Percentiles rank a stretch among this genome's conserved stretches.
Evolutionary conservation across 1,140 invertebrate genomes (phyloP).

Genomic region (Sminthurinus signatus): DNA sequence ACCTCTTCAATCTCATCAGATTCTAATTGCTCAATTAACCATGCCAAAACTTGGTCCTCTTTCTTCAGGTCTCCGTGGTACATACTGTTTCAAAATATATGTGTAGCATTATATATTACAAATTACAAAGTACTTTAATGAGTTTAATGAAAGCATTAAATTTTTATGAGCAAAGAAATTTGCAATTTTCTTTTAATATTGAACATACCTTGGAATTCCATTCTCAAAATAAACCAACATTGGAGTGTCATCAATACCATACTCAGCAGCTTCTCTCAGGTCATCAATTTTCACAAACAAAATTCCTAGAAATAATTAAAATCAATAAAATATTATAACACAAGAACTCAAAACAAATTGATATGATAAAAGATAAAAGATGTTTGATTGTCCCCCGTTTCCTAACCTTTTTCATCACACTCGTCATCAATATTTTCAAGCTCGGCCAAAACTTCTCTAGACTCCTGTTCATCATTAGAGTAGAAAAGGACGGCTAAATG

Average conservation of each 20-base stretch:
- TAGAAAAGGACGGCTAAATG: slow-evolving; percentile 87
- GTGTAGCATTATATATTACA: too few relatives aligned
- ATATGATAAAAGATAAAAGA: too few relatives aligned
- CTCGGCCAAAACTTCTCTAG: slow-evolving; percentile 75
- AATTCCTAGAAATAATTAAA: too few relatives aligned
- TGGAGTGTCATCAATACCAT: slow-evolving; percentile 80
- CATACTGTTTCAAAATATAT: too few relatives aligned
- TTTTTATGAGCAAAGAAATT: neutral
- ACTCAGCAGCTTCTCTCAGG: slow-evolving; percentile 77
- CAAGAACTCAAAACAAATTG: too few relatives aligned
- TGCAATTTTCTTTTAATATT: too few relatives aligned
- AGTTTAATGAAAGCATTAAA: neutral
- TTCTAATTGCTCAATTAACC: slow-evolving; percentile 76
- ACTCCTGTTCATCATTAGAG: slow-evolving; percentile 84
- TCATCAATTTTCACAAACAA: slow-evolving; percentile 89
- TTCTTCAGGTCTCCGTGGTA: slow-evolving; percentile 61
- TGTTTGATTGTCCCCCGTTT: too few relatives aligned
- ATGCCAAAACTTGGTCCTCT: slow-evolving; percentile 57
- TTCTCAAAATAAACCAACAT: slow-evolving; percentile 85
- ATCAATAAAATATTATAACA: too few relatives aligned
- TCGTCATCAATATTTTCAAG: slow-evolving; percentile 93
- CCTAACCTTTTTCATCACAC: slow-evolving; percentile 76
- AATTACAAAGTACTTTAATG: slow-evolving; percentile 43
- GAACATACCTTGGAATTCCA: slow-evolving; percentile 69
- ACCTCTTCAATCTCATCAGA: slow-evolving; percentile 90